A percentile compares a stretch with the other conserved stretches of the same genome.
phyloP scores from a whole-genome alignment of 2,797 vertebrate genomes.

The Otolemur crassicaudatus region DNA sequence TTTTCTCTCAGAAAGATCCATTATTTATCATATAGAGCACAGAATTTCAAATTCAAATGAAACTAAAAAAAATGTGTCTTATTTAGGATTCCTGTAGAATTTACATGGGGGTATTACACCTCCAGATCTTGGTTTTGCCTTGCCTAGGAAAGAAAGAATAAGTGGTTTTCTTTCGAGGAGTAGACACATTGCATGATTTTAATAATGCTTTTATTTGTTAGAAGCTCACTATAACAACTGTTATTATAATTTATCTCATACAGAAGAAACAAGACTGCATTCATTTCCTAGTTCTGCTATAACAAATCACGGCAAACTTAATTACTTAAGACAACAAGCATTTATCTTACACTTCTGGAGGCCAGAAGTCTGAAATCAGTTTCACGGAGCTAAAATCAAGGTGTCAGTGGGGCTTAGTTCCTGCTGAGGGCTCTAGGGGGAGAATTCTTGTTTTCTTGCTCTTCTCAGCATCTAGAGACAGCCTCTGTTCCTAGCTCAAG shows the following conservation, averaged over 20 bases:
- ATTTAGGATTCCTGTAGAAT: neutral
- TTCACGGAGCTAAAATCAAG: neutral
- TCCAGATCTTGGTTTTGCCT: neutral
- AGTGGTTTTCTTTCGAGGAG: neutral
- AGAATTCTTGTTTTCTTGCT: neutral
- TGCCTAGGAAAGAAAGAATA: neutral
- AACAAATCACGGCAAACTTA: neutral
- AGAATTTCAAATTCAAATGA: conserved; percentile 16
- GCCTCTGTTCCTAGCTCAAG: neutral
- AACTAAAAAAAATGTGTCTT: neutral
- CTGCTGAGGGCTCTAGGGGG: neutral
- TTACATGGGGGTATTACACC: neutral
- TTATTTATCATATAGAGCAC: neutral
- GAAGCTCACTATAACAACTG: neutral
- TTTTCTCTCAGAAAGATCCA: neutral
- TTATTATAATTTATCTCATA: conserved; percentile 53
- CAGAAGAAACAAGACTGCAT: conserved; percentile 59
- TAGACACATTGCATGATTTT: neutral
- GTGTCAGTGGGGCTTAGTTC: neutral
- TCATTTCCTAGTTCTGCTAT: neutral
- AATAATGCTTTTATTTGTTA: neutral
- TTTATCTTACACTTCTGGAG: neutral
- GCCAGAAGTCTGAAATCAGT: neutral
- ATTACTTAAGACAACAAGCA: neutral
- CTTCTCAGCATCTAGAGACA: neutral